These are phyloP conservation scores for Echinops telfairi DNA, from an alignment of 2,113 vertebrate species.

Conservation along the genomic window DNA sequence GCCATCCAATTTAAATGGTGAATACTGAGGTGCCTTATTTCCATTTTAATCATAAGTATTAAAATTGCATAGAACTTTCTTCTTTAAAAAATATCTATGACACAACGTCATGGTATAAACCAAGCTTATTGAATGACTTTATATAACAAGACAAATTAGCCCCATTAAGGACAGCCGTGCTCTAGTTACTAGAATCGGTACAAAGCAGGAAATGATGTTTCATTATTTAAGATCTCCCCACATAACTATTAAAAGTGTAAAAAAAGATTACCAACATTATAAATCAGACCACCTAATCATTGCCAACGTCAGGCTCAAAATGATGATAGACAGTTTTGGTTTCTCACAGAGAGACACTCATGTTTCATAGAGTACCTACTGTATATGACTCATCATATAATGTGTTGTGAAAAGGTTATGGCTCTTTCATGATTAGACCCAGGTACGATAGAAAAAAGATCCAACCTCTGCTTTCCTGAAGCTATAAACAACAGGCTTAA, in stretches of 20 bases:
- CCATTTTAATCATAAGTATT: slow-evolving; percentile 62
- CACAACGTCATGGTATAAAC: slow-evolving; percentile 30
- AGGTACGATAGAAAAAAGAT: neutral
- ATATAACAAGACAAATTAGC: slow-evolving; percentile 37
- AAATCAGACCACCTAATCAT: neutral
- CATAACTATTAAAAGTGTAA: slow-evolving; percentile 46
- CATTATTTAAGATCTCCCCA: neutral
- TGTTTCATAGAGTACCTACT: neutral
- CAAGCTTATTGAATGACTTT: slow-evolving; percentile 57
- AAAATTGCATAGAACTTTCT: slow-evolving; percentile 49
- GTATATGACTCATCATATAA: neutral
- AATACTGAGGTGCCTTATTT: slow-evolving; percentile 49
- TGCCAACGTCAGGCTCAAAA: slow-evolving; percentile 11
- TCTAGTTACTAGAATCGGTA: slow-evolving; percentile 30
- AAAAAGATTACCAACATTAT: neutral
- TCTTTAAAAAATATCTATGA: slow-evolving; percentile 58
- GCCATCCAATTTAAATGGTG: slow-evolving; percentile 38
- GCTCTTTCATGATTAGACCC: neutral
- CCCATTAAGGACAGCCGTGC: slow-evolving; percentile 14
- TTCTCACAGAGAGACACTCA: slow-evolving; percentile 8
- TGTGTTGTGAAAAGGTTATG: neutral
- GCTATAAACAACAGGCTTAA: neutral
- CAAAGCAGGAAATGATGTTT: slow-evolving; percentile 21
- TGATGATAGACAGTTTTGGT: slow-evolving; percentile 33
- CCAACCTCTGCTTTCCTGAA: neutral